Evolutionary conservation across 1,140 invertebrate genomes (phyloP).

Genomic region (Drosophila rufa): DNA sequence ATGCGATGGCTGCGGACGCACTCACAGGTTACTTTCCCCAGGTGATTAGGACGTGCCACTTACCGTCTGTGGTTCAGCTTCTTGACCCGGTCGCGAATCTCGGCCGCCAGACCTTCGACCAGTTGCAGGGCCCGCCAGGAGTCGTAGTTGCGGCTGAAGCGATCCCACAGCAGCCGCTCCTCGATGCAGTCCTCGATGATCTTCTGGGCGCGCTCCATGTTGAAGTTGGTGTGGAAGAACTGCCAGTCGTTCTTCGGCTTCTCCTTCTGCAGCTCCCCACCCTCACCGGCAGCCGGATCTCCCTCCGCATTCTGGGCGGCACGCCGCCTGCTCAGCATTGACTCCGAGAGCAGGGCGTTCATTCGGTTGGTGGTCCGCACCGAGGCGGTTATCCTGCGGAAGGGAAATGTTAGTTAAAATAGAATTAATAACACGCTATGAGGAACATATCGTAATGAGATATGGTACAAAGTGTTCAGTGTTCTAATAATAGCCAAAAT

Average conservation of each 20-base stretch:
- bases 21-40: neutral
- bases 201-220: slow-evolving; percentile 81
- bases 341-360: slow-evolving; percentile 82
- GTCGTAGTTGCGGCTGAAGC: slow-evolving; percentile 80
- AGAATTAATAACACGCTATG: neutral
- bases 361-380: slow-evolving; percentile 84
- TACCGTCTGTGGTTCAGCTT: slow-evolving; percentile 79
- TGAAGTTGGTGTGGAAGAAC: slow-evolving; percentile 84
- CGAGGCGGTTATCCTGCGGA: slow-evolving; percentile 77
- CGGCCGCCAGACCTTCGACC: slow-evolving; percentile 72
- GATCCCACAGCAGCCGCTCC: slow-evolving; percentile 82
- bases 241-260: slow-evolving; percentile 79
- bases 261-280: slow-evolving; percentile 54
- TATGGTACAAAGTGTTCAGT: neutral
- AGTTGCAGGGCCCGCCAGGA: slow-evolving; percentile 80
- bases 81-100: slow-evolving; percentile 80
- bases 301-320: slow-evolving; percentile 61
- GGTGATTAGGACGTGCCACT: slow-evolving; percentile 23
- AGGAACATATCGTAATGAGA: neutral
- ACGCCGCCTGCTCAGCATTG: slow-evolving; percentile 69
- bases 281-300: slow-evolving; percentile 25
- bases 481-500: too few relatives aligned
- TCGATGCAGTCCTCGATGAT: slow-evolving; percentile 80
- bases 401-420: neutral
- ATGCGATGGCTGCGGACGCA: slow-evolving; percentile 71